Base-by-base conservation (phyloP, 2,797 vertebrate genomes). In the Holocentrus rufus region DNA sequence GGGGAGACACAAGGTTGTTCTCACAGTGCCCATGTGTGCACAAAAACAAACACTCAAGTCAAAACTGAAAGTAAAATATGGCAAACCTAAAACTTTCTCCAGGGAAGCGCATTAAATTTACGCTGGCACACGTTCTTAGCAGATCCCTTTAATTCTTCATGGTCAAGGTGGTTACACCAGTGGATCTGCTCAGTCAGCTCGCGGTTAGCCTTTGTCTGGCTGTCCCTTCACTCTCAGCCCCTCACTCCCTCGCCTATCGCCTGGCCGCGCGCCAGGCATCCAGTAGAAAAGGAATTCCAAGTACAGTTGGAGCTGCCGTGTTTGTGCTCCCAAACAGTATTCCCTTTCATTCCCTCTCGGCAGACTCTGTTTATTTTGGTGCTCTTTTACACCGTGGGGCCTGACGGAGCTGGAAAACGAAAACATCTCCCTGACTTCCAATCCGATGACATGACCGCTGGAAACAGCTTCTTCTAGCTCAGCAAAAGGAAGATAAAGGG, bases 351-450 rank as follows among this genome's bases (percentile, higher is more conserved):
- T 93, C 90, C 85, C 85, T 81, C 87, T 86, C 84, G 62, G 72
- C 89, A 79, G 87, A 91, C 88, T 77, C 84, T 93, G 91, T 94
- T 95, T 94, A 92, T 93, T 92, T 94, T 94, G 92, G 92, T 94
- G 91, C 92, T 94, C 91, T 86, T 94, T 92, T 92, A 92, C 89
- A 88, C 90, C 77, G 72, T 79, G 82, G 84, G 91, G 89, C 87
- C 91, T 90, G 92, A 91, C 84, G 72, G 89, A 85, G 90, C 90
- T 86, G 89, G 86, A 93, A 92, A 93, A 92, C 36, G 80, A 93
- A 94, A 94, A 93, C 89, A 90, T 88, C 78, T 86, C 87, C 55
- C 79, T 30, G 54, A 87, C 90, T 91, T 91, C 90, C 91, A 93
- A 87, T 86, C 74, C 46, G 71, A 89, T 89, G 92, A 93, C 92